phyloP scores from a whole-genome alignment of 2,888 invertebrate species.

The Drosophila imparisetae region DNA sequence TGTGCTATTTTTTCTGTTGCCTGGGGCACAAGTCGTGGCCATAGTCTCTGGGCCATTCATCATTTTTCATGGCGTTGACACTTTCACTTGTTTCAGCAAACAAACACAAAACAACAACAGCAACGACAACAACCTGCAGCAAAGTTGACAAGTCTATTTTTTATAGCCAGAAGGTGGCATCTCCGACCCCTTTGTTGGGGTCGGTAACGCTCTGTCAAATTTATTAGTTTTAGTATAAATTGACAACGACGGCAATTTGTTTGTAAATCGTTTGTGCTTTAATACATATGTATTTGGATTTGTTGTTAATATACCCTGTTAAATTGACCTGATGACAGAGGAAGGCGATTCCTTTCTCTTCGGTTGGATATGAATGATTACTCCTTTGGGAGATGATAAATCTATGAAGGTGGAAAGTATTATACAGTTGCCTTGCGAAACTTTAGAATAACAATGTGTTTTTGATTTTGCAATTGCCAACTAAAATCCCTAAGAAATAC shows the following conservation, averaged over 20 bases:
- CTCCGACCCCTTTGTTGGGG: conserved; percentile 20
- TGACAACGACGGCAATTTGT: conserved; percentile 73
- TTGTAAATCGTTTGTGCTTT: conserved; percentile 51
- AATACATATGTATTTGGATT: conserved; percentile 12
- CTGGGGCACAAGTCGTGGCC: conserved; percentile 24
- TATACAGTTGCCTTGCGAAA: not conserved
- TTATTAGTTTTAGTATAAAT: conserved; percentile 78
- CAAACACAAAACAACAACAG: conserved; percentile 41
- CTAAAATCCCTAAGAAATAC: not conserved
- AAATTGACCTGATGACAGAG: not conserved
- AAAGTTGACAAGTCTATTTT: conserved; percentile 76
- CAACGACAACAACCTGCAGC: conserved; percentile 33
- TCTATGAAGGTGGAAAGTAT: not conserved
- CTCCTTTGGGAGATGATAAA: not conserved
- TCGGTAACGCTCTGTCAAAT: conserved; percentile 73
- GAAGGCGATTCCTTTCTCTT: not conserved
- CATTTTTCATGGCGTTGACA: conserved; percentile 79
- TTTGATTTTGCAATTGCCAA: not conserved
- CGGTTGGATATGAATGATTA: not conserved
- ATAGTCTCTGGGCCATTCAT: conserved; percentile 70
- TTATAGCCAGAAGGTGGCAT: conserved; percentile 40
- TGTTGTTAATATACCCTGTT: conserved; percentile 22
- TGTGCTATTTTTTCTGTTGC: conserved; percentile 6
- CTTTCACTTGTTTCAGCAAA: conserved; percentile 78
- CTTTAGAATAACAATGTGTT: not conserved